Evolutionary conservation across 1,140 invertebrate genomes (phyloP), one percentile per base, ranked within the genome.

Genomic region (Idris sp.): DNA sequence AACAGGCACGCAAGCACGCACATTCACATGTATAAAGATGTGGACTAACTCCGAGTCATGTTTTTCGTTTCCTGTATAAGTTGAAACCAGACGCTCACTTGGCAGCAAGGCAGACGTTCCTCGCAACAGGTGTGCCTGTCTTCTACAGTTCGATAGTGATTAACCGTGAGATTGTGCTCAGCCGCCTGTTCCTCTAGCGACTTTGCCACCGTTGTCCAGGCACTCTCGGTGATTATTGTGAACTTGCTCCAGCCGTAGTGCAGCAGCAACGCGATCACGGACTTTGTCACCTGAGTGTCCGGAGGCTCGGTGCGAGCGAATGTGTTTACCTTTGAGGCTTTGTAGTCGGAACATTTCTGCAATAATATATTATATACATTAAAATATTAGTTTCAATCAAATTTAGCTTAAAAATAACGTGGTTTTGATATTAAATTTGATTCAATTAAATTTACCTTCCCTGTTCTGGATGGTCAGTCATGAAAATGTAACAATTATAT

Each of bases 231-330:
- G n/a, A 99, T 89, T 36, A 99, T 94, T 10, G 95, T 93, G 87
- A 98, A 98, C 83, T 96, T 97, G 56, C 92, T 92, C 97, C 97
- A 99, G 74, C 94, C 92, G 86, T 96, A 97, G 86, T 98, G 94
- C 28, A 92, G 89, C 51, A 99, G 86, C 36, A 98, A 87, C 0
- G 97, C 92, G 79, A 98, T 92, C 43, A 98, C 92, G 13, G 96
- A 98, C 87, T 97, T 97, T 19, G 96, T 96, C 14, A 98, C 95
- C 90, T 97, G 96, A 26, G 92, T 95, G 78, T 97, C 95, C 10
- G 96, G 96, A 11, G 97, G 97, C 85, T 97, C 96, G 7, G 97
- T 97, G 81, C 97, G 90, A 5, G 95, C 95, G 87, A 99, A 98
- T 22, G 96, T 98, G 65, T 94, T 92, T 80, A 97, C 93, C 51